Percentiles rank a stretch among this genome's conserved stretches.
Conservation (phyloP, 2,797 vertebrate genomes). For the Rhyacichthys aspro region DNA sequence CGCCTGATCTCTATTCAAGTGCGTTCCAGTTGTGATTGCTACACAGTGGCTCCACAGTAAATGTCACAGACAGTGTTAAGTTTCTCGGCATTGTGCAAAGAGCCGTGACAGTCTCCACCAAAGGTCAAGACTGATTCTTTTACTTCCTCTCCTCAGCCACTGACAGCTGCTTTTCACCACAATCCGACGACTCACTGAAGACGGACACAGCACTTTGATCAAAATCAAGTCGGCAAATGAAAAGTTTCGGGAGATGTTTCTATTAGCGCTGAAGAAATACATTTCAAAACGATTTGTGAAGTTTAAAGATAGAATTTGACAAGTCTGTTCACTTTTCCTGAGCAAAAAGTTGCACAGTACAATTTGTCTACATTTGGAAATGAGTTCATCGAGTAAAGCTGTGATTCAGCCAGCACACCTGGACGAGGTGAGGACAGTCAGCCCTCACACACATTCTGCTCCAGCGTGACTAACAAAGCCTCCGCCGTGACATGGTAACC, state of each 20-base stretch:
- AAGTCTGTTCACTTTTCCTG: no score
- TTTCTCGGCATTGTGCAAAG: slow-evolving; percentile 58
- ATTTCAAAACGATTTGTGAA: no score
- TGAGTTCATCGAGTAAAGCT: slow-evolving; percentile 7
- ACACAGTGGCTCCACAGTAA: slow-evolving; percentile 33
- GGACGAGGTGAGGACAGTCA: slow-evolving; percentile 32
- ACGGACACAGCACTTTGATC: slow-evolving; percentile 49
- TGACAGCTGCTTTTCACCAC: slow-evolving; percentile 42
- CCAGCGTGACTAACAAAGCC: slow-evolving; percentile 47
- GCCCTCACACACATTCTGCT: slow-evolving; percentile 12
- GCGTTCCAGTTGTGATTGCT: slow-evolving; percentile 31
- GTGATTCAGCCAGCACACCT: slow-evolving; percentile 44
- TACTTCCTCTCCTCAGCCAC: slow-evolving; percentile 35
- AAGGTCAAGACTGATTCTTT: slow-evolving; percentile 63
- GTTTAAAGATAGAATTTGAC: no score
- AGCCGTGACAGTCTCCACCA: slow-evolving; percentile 31
- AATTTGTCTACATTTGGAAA: not conserved
- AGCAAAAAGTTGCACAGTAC: not conserved
- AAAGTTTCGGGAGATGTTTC: slow-evolving; percentile 13
- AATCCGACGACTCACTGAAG: slow-evolving; percentile 20
- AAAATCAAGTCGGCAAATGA: slow-evolving; percentile 1
- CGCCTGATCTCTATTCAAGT: slow-evolving; percentile 16
- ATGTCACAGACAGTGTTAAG: slow-evolving; percentile 64
- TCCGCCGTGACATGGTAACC: slow-evolving; percentile 30
- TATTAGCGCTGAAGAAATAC: no score